Evolutionary conservation across 2,113 vertebrate species (phyloP), one percentile per base, ranked within the genome.

Genomic region (Oryzias celebensis): DNA sequence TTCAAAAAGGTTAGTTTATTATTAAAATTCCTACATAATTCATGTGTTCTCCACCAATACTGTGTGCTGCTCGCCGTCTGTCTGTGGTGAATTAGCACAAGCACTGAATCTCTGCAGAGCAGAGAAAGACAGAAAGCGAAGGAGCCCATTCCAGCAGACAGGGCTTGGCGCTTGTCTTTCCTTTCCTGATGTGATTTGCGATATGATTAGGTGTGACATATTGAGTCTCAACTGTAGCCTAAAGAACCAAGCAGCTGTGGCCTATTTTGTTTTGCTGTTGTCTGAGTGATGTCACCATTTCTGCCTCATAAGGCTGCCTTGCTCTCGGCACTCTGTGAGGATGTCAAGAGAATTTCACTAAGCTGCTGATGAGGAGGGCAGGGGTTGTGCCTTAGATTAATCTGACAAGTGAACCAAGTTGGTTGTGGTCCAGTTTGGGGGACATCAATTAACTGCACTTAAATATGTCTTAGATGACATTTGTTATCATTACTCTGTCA

Each of bases 161-260:
- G 17, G 8, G 20, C 42, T 62, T 5, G 0, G 4, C 56, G 52
- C 63, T 60, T 61, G 53, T 88, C 88, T 78, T 85, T 66, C 48
- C 82, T 66, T 80, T 78, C 79, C 57, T 77, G 36, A 36, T 36
- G 36, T 36, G 36, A 50, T 63, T 60, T 72, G 77, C 94, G 94
- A 95, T 92, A 89, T 95, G 93, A 96, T 95, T 88, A 90, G 86
- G 75, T 85, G 72, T 93, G 94, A 94, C 93, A 94, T 90, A 94
- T 92, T 94, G 92, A 94, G 93, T 94, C 86, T 94, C 84, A 93
- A 91, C 92, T 93, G 92, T 93, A 92, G 92, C 93, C 91, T 91
- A 88, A 89, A 92, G 94, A 94, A 91, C 73, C 89, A 91, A 92
- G 92, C 91, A 95, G 93, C 91, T 93, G 92, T 94, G 93, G 88